Evolutionary conservation across 2,797 vertebrate genomes (phyloP), one percentile per base, ranked within the genome.

Genomic region (Chelmon rostratus): DNA sequence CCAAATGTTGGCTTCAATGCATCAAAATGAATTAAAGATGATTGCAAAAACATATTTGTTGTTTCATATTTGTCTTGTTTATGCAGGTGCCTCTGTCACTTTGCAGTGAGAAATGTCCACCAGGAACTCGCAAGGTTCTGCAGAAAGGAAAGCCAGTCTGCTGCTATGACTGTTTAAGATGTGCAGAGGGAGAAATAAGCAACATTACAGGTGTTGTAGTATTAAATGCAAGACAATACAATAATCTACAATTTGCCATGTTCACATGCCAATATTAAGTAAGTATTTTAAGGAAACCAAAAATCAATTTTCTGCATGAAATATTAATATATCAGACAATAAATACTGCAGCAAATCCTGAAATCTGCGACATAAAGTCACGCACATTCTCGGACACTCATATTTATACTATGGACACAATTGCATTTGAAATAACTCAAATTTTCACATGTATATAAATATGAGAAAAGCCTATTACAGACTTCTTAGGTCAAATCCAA

Each of bases 161-260:
- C 78, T 93, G 91, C 67, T 92, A 88, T 78, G 91, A 93, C 84
- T 93, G 92, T 49, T 70, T 90, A 38, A 66, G 53, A 50, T 93
- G 92, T 86, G 85, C 89, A 68, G 90, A 91, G 18, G 91, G 91
- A 49, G 88, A 93, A 56, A 88, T 91, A 19, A 92, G 89, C 58
- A 93, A 92, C 71, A 31, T 1, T 0, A 88, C 92, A 90, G 91
- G 92, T 93, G 11, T 13, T 33, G 38, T 33, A 25, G 58, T 15
- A 25, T 0, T n/a, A 21, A 35, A 2, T 18, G 6, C 5, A 38
- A 37, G 6, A n/a, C n/a, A 37, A 0, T 37, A 33, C 11, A 25
- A 56, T 56, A 8, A 23, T 31, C 7, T 31, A 8, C 31, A 18
- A 4, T 2, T 33, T 37, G 56, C 21, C 38, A 42, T 18, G 7